Evolutionary conservation across 1,140 invertebrate species (phyloP).

Genomic region (Drosophila serrata): DNA sequence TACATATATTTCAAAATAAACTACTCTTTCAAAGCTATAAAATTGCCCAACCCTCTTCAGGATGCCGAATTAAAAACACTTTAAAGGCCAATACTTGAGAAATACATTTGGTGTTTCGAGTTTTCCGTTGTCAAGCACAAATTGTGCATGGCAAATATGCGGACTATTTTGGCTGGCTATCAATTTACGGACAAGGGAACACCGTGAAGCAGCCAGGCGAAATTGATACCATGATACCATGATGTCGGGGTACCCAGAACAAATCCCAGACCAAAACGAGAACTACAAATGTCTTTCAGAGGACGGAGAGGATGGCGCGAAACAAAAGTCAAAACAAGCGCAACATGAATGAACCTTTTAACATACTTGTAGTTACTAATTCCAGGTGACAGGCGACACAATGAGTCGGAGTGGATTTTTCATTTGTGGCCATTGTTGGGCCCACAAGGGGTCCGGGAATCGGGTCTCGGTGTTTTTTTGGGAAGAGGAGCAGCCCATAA

Average conservation of each 20-base stretch:
- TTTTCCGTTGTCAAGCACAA: slow-evolving; percentile 17
- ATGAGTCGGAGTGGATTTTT: slow-evolving; percentile 74
- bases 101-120: slow-evolving; percentile 33
- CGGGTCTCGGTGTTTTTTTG: not conserved
- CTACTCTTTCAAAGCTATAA: too few species aligned
- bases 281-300: slow-evolving; percentile 24
- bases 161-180: slow-evolving; percentile 71
- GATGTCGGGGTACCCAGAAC: slow-evolving; percentile 28
- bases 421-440: slow-evolving; percentile 72
- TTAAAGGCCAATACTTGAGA: slow-evolving; percentile 26
- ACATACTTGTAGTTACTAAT: slow-evolving; percentile 84
- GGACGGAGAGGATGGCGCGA: slow-evolving; percentile 41
- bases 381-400: slow-evolving; percentile 79
- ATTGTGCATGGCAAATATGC: slow-evolving; percentile 66
- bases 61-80: slow-evolving; percentile 14
- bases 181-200: slow-evolving; percentile 74
- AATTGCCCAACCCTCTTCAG: not conserved
- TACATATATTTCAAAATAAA: not conserved
- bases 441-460: slow-evolving; percentile 12
- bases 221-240: slow-evolving; percentile 58
- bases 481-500: slow-evolving; percentile 38
- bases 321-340: slow-evolving; percentile 80
- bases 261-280: slow-evolving; percentile 19
- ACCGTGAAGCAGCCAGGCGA: slow-evolving; percentile 71
- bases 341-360: slow-evolving; percentile 83